A percentile compares a stretch with the other conserved stretches of the same genome.
Evolutionary conservation across 2,113 vertebrate genomes (phyloP).

Genomic region (Tachuris rubrigastra): DNA sequence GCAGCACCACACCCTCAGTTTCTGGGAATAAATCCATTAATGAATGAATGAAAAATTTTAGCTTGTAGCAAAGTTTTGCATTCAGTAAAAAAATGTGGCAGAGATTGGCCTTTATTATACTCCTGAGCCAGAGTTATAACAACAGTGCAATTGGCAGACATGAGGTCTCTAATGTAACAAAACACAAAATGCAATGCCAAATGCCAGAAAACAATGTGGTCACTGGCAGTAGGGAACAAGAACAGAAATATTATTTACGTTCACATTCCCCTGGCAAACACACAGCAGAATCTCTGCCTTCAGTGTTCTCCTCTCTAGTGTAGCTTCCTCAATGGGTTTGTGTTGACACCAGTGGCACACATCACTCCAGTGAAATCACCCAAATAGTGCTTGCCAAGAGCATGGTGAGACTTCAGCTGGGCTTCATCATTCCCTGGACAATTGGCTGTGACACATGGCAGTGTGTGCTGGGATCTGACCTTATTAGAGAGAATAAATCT

Average conservation of each 20-base stretch:
- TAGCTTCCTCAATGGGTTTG: not conserved
- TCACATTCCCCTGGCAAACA: not conserved
- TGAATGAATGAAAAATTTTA: not conserved
- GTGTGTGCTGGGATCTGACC: not conserved
- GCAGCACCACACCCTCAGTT: slow-evolving; percentile 43
- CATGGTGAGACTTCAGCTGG: not conserved
- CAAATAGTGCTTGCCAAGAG: not conserved
- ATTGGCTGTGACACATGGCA: not conserved
- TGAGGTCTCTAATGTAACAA: not conserved
- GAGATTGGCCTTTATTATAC: not conserved
- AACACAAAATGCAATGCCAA: not conserved
- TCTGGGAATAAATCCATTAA: slow-evolving; percentile 59
- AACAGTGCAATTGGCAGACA: not conserved
- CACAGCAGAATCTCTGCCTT: not conserved
- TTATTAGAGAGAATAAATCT: slow-evolving; percentile 8
- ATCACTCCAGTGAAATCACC: not conserved
- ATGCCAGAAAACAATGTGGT: not conserved
- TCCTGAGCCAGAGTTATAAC: not conserved
- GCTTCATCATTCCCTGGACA: not conserved
- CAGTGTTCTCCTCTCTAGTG: not conserved
- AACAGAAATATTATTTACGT: not conserved
- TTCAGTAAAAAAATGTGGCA: not conserved
- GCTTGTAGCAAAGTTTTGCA: not conserved
- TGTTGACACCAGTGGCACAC: not conserved
- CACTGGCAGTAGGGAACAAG: not conserved